These are phyloP conservation scores for Amphiprion percula DNA, from an alignment of 2,113 vertebrate species.

Conservation along the genomic window DNA sequence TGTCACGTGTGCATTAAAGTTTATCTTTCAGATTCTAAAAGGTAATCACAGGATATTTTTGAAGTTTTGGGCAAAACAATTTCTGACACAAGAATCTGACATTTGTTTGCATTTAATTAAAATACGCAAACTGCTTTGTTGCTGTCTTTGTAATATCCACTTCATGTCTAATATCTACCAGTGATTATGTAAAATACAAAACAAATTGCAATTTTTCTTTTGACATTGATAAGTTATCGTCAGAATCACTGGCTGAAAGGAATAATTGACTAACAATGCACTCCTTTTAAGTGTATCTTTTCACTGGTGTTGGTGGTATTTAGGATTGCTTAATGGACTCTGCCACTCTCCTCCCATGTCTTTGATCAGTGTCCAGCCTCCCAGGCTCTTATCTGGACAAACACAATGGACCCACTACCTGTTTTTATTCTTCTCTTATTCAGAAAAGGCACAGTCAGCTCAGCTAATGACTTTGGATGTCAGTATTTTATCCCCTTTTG, in stretches of 20 bases:
- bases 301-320: conserved; percentile 20
- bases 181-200: neutral
- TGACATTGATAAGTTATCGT: neutral
- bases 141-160: neutral
- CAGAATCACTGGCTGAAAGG: neutral
- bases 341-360: conserved; percentile 18
- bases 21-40: neutral
- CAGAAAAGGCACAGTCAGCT: neutral
- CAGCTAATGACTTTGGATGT: conserved; percentile 39
- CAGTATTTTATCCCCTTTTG: conserved; percentile 31
- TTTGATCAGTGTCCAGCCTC: conserved; percentile 53
- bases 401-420: conserved; percentile 54
- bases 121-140: neutral
- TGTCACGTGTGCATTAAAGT: neutral
- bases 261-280: conserved; percentile 5
- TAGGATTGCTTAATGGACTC: conserved; percentile 30
- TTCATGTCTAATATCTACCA: neutral
- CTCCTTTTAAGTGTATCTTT: conserved; percentile 13
- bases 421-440: conserved; percentile 33
- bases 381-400: conserved; percentile 41
- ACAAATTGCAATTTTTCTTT: neutral
- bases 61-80: too few species aligned
- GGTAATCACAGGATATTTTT: neutral
- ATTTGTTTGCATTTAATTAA: too few species aligned
- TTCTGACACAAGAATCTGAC: too few species aligned